Evolutionary conservation across 2,113 vertebrate species (phyloP), one percentile per base, ranked within the genome.

Genomic region (Phyllostomus hastatus): DNA sequence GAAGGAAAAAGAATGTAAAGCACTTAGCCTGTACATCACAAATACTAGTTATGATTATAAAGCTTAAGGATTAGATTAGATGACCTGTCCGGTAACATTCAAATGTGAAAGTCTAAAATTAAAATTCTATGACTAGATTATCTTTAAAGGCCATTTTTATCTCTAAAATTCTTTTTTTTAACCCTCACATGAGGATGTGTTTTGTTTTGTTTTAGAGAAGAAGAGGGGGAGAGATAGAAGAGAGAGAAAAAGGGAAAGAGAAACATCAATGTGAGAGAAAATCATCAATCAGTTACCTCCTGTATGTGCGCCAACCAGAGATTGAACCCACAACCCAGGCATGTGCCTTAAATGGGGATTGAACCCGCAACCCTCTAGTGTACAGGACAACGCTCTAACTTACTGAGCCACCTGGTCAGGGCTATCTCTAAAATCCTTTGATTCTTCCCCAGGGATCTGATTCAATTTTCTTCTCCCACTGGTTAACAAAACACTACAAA

Each of bases 401-500:
- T 28, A 31, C 61, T 31, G 61, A 31, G 61, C 11, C 28, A 64
- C 28, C 28, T 64, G 28, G 28, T 28, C 59, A 64, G 11, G 61
- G 61, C 12, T 31, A 31, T 64, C 61, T 64, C 61, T 64, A 64
- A 64, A 96, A 94, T 84, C 79, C 64, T 87, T 91, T 70, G 17
- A 33, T 93, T 87, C 54, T 95, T 80, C 57, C 24, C 16, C 54
- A 95, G 69, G 28, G 20, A 79, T 50, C n/a, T 91, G 76, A 67
- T 35, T 96, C 86, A 69, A n/a, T 82, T 96, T 92, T 96, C 50
- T 86, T 90, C 38, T 84, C 83, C 76, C 41, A 80, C 22, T 88
- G 17, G n/a, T 78, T 94, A 96, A 87, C 20, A 85, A 92, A 9
- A 22, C 41, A 67, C 67, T 97, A 79, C 19, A 95, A 96, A 97